Conservation (phyloP, 2,113 vertebrate species). For the Alaudala cheleensis region DNA sequence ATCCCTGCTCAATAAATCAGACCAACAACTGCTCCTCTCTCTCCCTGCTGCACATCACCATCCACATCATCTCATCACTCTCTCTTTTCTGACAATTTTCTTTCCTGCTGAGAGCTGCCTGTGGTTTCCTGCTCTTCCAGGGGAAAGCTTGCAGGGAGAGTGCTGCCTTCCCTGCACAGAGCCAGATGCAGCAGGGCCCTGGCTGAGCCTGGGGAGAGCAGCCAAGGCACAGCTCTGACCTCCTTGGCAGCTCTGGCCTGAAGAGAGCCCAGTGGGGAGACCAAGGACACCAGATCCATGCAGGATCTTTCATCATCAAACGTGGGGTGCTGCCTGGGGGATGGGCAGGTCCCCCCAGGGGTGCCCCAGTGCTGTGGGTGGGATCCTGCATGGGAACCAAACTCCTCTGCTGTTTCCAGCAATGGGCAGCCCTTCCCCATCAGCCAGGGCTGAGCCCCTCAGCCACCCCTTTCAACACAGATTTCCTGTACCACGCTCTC, state of each 20-base stretch:
- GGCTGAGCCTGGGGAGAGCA: background rate
- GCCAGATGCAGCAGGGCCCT: background rate
- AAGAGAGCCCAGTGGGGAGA: background rate
- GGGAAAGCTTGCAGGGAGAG: background rate
- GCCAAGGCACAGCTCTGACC: background rate
- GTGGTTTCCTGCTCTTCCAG: background rate
- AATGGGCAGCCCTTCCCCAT: rapidly evolving
- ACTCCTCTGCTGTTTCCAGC: background rate
- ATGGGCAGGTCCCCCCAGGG: too few species aligned
- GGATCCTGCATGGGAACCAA: background rate
- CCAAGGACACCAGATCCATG: background rate
- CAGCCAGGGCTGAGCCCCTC: background rate
- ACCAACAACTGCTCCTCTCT: background rate
- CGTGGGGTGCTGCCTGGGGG: rapidly evolving
- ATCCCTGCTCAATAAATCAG: background rate
- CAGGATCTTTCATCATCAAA: background rate
- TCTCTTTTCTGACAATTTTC: background rate
- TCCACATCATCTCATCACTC: background rate
- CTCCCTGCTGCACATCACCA: background rate
- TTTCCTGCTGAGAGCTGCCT: background rate
- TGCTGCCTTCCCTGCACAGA: background rate
- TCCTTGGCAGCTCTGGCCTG: background rate
- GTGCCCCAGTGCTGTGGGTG: rapidly evolving
- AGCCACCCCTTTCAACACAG: background rate
- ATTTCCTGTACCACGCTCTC: background rate